These are phyloP conservation scores for Drosophila longiperda DNA, from an alignment of 2,888 invertebrate species.

Conservation along the genomic window DNA sequence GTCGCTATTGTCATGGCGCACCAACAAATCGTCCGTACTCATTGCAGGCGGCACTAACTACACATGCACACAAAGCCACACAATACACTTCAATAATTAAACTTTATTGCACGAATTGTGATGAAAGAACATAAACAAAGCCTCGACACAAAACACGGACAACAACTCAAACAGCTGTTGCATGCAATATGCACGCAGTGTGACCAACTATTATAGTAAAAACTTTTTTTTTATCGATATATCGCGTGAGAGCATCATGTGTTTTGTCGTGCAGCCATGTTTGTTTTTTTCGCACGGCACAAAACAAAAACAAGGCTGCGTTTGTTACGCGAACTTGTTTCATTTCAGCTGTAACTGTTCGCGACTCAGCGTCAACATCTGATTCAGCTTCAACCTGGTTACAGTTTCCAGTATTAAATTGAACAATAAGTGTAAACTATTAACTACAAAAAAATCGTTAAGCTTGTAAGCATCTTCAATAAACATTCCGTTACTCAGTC, in stretches of 20 bases:
- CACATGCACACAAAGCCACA: conserved; percentile 8
- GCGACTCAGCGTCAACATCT: conserved; percentile 15
- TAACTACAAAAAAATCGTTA: conserved; percentile 4
- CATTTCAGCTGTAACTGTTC: conserved; percentile 46
- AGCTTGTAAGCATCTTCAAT: conserved; percentile 53
- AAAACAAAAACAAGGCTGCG: conserved; percentile 62
- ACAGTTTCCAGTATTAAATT: conserved; percentile 12
- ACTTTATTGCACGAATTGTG: conserved; percentile 13
- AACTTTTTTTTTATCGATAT: conserved; percentile 31
- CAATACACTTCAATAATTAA: conserved; percentile 4
- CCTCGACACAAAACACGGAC: conserved; percentile 18
- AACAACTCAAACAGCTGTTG: conserved; percentile 57
- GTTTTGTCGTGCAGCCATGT: conserved; percentile 44
- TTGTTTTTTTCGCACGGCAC: conserved; percentile 63
- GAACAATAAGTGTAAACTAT: conserved; percentile 36
- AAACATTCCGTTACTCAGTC: conserved; percentile 65
- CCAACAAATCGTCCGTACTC: conserved; percentile 81
- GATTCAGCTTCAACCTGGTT: conserved; percentile 26
- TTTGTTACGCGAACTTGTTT: conserved; percentile 40
- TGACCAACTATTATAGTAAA: conserved; percentile 10
- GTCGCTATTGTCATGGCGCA: conserved; percentile 83
- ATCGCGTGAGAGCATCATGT: conserved; percentile 40
- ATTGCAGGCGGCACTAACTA: conserved; percentile 54
- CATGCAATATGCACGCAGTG: conserved; percentile 11
- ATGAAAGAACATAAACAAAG: conserved; percentile 54